Percentiles rank a stretch among this genome's conserved stretches.
Evolutionary conservation across 2,888 invertebrate species (phyloP).

Genomic region (Cantharis flavilabris): DNA sequence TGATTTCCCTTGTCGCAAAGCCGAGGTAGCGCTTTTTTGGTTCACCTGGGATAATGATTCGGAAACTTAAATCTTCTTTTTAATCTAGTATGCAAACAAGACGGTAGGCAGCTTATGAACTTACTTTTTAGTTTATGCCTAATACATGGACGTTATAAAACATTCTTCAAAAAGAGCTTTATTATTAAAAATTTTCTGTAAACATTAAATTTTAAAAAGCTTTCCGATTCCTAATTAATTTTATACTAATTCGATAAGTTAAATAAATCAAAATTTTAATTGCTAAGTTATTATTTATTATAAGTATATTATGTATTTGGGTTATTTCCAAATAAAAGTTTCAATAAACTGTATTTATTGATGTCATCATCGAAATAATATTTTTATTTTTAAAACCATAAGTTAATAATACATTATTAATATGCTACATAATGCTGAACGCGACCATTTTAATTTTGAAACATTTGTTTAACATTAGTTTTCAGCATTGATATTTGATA

Average conservation of each 20-base stretch:
- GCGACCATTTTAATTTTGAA: background rate
- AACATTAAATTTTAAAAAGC: background rate
- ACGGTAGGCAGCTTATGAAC: slow-evolving; percentile 34
- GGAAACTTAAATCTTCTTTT: slow-evolving; percentile 47
- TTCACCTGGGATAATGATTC: slow-evolving; percentile 39
- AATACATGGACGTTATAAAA: slow-evolving; percentile 5
- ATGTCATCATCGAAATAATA: background rate
- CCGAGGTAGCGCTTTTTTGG: slow-evolving; percentile 34
- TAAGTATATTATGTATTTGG: too few species aligned
- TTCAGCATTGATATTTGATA: background rate
- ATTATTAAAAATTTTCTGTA: slow-evolving; percentile 13
- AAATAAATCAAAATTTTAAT: background rate
- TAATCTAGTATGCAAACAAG: slow-evolving; percentile 51
- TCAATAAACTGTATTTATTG: background rate
- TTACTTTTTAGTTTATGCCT: slow-evolving; percentile 22
- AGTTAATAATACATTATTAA: too few species aligned
- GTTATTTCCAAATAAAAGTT: too few species aligned
- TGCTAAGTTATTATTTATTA: too few species aligned
- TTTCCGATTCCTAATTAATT: background rate
- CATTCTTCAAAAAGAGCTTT: slow-evolving; percentile 9
- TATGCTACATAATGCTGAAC: background rate
- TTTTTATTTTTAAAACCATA: background rate
- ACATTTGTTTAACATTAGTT: too few species aligned
- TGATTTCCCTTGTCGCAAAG: slow-evolving; percentile 39
- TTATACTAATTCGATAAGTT: background rate